Evolutionary conservation across 2,888 invertebrate genomes (phyloP), one percentile per base, ranked within the genome.

Genomic region (Sphaerophoria taeniata): DNA sequence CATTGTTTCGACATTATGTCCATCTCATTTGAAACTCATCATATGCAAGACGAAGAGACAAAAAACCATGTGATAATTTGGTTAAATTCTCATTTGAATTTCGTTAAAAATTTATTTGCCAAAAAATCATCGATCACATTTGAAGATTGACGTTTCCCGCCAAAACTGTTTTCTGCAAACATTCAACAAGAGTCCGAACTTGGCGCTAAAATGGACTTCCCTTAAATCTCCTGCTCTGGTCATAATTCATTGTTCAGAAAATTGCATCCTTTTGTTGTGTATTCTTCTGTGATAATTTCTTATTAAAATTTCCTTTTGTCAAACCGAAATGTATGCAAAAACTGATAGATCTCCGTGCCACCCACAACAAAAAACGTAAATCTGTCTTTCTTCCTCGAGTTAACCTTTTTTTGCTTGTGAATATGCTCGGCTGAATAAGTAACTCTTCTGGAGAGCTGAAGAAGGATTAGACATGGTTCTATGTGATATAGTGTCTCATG

Each of bases 341-440:
- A 72, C 61, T 61, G 36, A 63, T 56, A 63, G 70, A 9, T 5
- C 71, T 60, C 53, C 65, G 63, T 85, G 76, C 81, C 81, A 85
- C 84, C 84, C 84, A 85, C 81, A 81, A 81, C 85, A 85, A 85
- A 43, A 77, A 69, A 73, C 76, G 76, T 77, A 81, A 85, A 85
- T 85, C 85, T 73, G 34, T 72, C 75, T 63, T 69, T 84, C 63
- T 61, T 72, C 6, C n/a, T 24, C 31, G 7, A 60, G n/a, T 6
- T n/a, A 33, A 60, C 3, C 49, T 45, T 67, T 56, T 16, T 14
- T 12, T 12, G 7, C 7, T 14, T 0, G 6, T 33, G 16, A 43
- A 47, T 39, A 43, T 43, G 16, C 14, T 60, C 33, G 33, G 24
- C 14, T 49, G 39, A 58, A 72, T 67, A 39, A 60, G 63, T 60